Evolutionary conservation across 2,113 vertebrate species (phyloP).

Genomic region (Origma solitaria): DNA sequence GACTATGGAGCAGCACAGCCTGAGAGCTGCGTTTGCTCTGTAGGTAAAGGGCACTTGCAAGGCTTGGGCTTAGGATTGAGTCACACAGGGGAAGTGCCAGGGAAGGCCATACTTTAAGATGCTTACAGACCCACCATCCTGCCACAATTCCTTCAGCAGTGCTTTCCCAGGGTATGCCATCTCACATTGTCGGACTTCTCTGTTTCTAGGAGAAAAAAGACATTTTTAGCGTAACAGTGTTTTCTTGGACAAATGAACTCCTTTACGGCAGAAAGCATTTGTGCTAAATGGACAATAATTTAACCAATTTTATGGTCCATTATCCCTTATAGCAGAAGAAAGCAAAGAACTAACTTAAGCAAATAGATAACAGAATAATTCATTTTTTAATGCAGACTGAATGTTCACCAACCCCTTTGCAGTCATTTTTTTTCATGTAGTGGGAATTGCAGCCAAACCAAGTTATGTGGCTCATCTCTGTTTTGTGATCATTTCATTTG

Average conservation of each 20-base stretch:
- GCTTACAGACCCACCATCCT: not conserved
- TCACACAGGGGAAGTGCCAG: not conserved
- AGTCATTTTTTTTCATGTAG: not conserved
- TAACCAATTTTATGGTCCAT: not conserved
- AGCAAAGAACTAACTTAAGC: not conserved
- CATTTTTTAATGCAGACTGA: not conserved
- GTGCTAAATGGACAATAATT: not conserved
- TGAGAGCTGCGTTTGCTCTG: not conserved
- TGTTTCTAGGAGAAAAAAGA: not conserved
- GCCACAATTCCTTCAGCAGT: not conserved
- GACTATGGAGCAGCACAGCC: not conserved
- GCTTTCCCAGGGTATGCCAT: not conserved
- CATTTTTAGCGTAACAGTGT: not conserved
- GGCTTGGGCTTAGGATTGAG: not conserved
- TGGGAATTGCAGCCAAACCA: not conserved
- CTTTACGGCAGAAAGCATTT: not conserved
- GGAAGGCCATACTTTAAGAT: not conserved
- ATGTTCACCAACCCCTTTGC: not conserved
- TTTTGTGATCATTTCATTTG: not conserved
- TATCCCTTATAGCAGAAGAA: not conserved
- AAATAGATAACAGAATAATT: not conserved
- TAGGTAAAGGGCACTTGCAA: not conserved
- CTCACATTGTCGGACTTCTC: not conserved
- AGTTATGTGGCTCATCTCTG: constrained; percentile 20
- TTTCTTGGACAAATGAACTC: not conserved